These are phyloP conservation scores for Miltochrista miniata DNA, from an alignment of 2,888 invertebrate species.

Conservation along the genomic window DNA sequence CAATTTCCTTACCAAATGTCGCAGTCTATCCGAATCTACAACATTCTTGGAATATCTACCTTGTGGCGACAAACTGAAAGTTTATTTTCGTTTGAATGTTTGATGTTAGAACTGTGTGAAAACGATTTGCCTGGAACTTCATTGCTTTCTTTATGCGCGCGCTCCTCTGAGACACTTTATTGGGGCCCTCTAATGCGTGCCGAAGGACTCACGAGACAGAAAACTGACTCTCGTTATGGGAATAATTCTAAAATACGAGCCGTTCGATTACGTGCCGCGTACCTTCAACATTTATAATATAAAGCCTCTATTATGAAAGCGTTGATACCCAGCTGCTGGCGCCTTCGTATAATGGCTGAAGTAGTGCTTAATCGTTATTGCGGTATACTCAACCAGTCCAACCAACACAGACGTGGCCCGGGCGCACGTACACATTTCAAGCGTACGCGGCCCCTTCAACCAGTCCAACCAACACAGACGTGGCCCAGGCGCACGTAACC, in stretches of 20 bases:
- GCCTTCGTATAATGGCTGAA: too few relatives aligned
- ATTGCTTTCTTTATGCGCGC: slow-evolving; percentile 46
- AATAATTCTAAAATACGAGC: slow-evolving; percentile 32
- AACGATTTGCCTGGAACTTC: slow-evolving; percentile 43
- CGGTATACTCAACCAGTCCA: too few relatives aligned
- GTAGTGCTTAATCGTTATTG: too few relatives aligned
- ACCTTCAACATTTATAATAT: slow-evolving; percentile 1
- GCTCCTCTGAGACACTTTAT: slow-evolving; percentile 47
- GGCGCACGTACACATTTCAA: too few relatives aligned
- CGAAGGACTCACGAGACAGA: slow-evolving; percentile 10
- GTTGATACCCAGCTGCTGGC: too few relatives aligned
- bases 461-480: too few relatives aligned
- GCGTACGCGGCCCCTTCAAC: too few relatives aligned
- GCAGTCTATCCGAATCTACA: slow-evolving; percentile 31
- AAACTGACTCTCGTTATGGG: slow-evolving; percentile 11
- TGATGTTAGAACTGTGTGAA: slow-evolving; percentile 3
- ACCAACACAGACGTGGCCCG: too few relatives aligned
- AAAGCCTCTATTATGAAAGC: too few relatives aligned
- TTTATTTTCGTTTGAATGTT: slow-evolving; percentile 4
- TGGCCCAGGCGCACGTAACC: too few relatives aligned
- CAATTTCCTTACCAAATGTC: slow-evolving; percentile 50
- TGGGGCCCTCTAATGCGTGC: slow-evolving; percentile 50
- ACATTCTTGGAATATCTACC: not conserved
- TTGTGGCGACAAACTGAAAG: slow-evolving; percentile 6
- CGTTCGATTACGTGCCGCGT: slow-evolving; percentile 18